Evolutionary conservation across 2,797 vertebrate genomes (phyloP), one percentile per base, ranked within the genome.

Genomic region (Hafferia zeledoni): DNA sequence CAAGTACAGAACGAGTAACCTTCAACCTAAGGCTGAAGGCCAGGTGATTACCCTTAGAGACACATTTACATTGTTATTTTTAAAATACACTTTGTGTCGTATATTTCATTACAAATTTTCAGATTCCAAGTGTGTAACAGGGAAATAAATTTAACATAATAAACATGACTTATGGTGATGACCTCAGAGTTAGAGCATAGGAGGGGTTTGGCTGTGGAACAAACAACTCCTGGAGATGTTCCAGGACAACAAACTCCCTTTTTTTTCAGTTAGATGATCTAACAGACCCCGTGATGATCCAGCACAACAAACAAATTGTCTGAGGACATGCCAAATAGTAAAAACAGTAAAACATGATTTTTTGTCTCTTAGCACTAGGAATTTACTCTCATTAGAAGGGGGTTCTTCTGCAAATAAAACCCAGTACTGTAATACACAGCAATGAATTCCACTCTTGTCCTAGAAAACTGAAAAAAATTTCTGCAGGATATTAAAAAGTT

Each of bases 241-340:
- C 97, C 96, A 97, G 89, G 83, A 94, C 83, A 97, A 96, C 95
- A 96, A 96, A 96, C 93, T 96, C 96, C 57, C 76, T 94, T 94
- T 95, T 95, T 95, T 95, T 95, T 94, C 95, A 97, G 43, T 95
- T 96, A 97, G 95, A 97, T 97, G 96, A 97, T 96, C 97, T 97
- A 97, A 97, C 82, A 96, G 95, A 95, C 83, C 97, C 95, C 63
- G 71, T 97, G 97, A 97, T 90, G 94, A 97, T 97, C 91, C 83
- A 97, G 94, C 80, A 96, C 92, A 97, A 97, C 95, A 96, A 97
- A 97, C 92, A 94, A 97, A 95, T 89, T 96, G 96, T 96, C 94
- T 96, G 94, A 94, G 90, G 87, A 93, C 71, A 71, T 64, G 96
- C 95, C 92, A 95, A 97, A 93, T 89, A 92, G 89, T 93, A 95